phyloP scores from a whole-genome alignment of 2,888 invertebrate species.

The Cybosia mesomella region DNA sequence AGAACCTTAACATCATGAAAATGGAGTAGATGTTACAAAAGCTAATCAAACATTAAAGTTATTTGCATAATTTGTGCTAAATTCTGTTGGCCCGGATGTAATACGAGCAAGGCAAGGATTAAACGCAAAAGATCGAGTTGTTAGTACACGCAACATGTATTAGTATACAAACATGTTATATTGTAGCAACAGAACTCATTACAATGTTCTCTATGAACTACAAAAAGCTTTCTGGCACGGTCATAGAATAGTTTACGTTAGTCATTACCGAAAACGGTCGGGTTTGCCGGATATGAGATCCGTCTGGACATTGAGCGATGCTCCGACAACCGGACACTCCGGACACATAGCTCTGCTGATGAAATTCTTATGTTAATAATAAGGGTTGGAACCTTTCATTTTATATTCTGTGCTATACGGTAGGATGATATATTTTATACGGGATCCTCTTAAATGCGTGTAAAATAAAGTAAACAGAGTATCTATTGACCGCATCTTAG shows the following conservation, averaged over 20 bases:
- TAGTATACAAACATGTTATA: conserved; percentile 10
- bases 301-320: conserved; percentile 57
- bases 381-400: conserved; percentile 42
- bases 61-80: no score
- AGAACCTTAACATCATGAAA: no score
- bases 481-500: conserved; percentile 9
- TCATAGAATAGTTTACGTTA: conserved; percentile 52
- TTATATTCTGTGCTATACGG: conserved; percentile 34
- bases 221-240: conserved; percentile 29
- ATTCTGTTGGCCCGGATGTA: background rate
- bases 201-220: conserved; percentile 18
- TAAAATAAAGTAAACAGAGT: conserved; percentile 15
- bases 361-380: conserved; percentile 59
- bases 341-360: conserved; percentile 40
- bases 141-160: background rate
- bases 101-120: background rate
- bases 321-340: conserved; percentile 39
- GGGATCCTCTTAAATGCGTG: conserved; percentile 12
- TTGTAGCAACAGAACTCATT: conserved; percentile 18
- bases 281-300: conserved; percentile 60
- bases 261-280: conserved; percentile 48
- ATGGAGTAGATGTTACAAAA: no score
- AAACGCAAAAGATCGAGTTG: no score
- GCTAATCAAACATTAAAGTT: no score
- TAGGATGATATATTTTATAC: conserved; percentile 20